Evolutionary conservation across 2,797 vertebrate genomes (phyloP).

Genomic region (Acanthornis magna): DNA sequence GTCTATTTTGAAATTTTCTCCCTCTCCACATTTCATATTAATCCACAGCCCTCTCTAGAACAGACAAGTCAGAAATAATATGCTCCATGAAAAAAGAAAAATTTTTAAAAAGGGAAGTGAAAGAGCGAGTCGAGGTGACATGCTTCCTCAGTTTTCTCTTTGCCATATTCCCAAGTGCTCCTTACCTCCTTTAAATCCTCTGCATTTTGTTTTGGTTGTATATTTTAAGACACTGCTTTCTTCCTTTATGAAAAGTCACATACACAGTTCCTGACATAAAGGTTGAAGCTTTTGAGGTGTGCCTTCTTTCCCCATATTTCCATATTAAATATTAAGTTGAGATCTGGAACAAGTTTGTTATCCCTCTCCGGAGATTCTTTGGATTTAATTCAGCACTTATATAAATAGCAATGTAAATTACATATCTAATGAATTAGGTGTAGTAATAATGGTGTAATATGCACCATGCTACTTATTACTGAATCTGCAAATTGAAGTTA

Average conservation of each 20-base stretch:
- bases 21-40: not conserved
- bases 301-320: not conserved
- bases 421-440: not conserved
- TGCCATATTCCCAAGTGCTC: not conserved
- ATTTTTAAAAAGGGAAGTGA: not conserved
- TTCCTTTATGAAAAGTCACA: not conserved
- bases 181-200: not conserved
- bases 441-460: constrained; percentile 33
- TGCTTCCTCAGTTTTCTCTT: not conserved
- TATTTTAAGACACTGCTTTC: not conserved
- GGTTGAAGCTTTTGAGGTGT: not conserved
- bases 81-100: not conserved
- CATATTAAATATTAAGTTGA: not conserved
- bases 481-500: constrained; percentile 40
- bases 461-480: not conserved
- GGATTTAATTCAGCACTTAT: constrained; percentile 18
- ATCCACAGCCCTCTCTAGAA: not conserved
- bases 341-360: not conserved
- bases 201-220: not conserved
- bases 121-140: not conserved
- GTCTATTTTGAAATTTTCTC: not conserved
- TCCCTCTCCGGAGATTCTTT: not conserved
- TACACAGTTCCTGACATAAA: not conserved
- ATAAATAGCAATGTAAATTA: constrained; percentile 43
- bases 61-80: not conserved